Conservation (phyloP, 2,113 vertebrate species). For the Myrmecobius fasciatus region DNA sequence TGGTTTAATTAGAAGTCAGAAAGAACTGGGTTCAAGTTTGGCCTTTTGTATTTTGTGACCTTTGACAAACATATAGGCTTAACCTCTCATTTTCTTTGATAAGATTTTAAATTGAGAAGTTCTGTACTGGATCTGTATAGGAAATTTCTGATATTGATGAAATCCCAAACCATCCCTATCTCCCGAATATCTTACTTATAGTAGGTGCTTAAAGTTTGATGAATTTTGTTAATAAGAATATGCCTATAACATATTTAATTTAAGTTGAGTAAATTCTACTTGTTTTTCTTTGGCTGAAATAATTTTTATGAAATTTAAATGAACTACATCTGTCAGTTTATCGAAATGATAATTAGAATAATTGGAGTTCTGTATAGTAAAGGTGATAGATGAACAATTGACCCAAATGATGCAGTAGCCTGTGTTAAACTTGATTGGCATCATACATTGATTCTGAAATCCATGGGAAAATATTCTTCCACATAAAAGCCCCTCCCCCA, state of each 20-base stretch:
- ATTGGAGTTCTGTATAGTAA: not conserved
- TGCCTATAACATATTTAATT: not conserved
- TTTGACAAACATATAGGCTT: not conserved
- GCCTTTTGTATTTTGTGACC: not conserved
- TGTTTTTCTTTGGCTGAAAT: not conserved
- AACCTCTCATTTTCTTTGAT: not conserved
- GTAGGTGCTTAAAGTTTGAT: not conserved
- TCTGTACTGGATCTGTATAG: not conserved
- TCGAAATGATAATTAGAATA: not conserved
- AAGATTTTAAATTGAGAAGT: not conserved
- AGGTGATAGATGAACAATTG: not conserved
- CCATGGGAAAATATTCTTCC: not conserved
- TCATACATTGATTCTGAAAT: not conserved
- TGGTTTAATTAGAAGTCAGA: not conserved
- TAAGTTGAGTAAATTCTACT: not conserved
- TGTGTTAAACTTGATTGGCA: not conserved
- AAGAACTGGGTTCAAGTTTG: not conserved
- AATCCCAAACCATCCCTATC: not conserved
- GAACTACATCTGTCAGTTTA: not conserved
- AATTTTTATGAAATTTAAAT: conserved; percentile 29
- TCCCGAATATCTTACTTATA: not conserved
- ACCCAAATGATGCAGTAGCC: not conserved
- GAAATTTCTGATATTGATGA: not conserved
- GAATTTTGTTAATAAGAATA: not conserved
- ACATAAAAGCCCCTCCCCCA: not conserved